Conservation (phyloP, 1,140 invertebrate species). For the Zaprionus africanus region DNA sequence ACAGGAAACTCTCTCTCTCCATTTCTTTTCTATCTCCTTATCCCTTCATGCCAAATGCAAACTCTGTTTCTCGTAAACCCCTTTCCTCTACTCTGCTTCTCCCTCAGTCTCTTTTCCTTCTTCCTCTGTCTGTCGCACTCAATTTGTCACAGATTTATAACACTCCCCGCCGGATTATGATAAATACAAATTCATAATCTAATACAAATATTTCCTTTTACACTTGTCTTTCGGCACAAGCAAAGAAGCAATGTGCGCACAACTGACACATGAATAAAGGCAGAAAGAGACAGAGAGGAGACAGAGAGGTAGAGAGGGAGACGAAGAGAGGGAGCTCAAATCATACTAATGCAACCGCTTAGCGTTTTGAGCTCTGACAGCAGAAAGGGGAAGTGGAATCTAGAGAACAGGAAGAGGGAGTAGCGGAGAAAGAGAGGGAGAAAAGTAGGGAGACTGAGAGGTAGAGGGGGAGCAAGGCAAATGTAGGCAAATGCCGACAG, state of each 20-base stretch:
- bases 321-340: constrained; percentile 2
- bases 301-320: not conserved
- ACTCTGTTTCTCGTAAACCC: no score
- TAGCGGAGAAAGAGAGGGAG: no score
- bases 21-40: no score
- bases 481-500: constrained; percentile 6
- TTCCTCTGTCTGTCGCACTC: not conserved
- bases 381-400: not conserved
- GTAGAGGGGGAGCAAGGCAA: not conserved
- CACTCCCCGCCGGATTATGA: not conserved
- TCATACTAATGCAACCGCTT: constrained; percentile 42
- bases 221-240: constrained; percentile 8
- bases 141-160: constrained; percentile 9
- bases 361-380: constrained; percentile 22
- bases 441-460: not conserved
- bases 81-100: not conserved
- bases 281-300: not conserved
- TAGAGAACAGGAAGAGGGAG: not conserved
- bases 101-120: not conserved
- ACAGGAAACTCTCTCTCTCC: no score
- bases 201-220: constrained; percentile 10
- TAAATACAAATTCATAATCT: constrained; percentile 12
- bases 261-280: constrained; percentile 1
- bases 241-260: not conserved
- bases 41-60: no score